Base-by-base conservation (phyloP, 1,140 invertebrate genomes). In the Drosophila kurseongensis region DNA sequence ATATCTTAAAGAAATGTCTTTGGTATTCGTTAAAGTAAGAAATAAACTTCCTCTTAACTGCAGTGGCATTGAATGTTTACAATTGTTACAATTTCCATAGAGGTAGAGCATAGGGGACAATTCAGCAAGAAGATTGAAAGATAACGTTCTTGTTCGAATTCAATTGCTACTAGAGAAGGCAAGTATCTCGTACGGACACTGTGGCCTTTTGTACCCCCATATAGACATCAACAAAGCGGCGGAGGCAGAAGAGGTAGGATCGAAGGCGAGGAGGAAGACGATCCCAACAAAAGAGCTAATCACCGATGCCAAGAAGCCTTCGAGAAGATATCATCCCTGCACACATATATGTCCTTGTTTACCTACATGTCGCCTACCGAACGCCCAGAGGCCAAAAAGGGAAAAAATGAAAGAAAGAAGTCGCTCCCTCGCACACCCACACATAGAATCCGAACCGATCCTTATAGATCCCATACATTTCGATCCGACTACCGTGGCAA, bases 401-500 rank as follows among this genome's bases (percentile, higher is more conserved):
- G 23, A 58, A 45, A 50, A 41, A 40, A 16, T 48, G 51, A 58
- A 71, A 48, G 36, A 44, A 29, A 82, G 55, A 76, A 75, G 73
- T 76, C 54, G 72, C 72, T 75, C 54, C 47, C 65, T 69, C 36
- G 27, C 74, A 77, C 62, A 68, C 74, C 32, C 71, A 23, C 48
- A 56, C 42, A 29, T 8, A 27, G 13, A 55, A 38, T 4, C 5
- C 27, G 29, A 51, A 48, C 36, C 58, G 45, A 66, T 66, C 45
- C 65, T 16, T 66, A 36, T 44, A 52, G 59, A 32, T 42, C 44
- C 59, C 45, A 75, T 42, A 56, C 16, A 73, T 14, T 47, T 38
- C 59, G 74, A 82, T 66, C 75, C 61, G 47, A 51, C 76, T 65
- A 65, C 77, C 72, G 80, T 75, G 80, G 84, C 78, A 84, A 89